Percentiles rank a stretch among this genome's conserved stretches.
phyloP scores from a whole-genome alignment of 2,797 vertebrate genomes.

The Thaleichthys pacificus region DNA sequence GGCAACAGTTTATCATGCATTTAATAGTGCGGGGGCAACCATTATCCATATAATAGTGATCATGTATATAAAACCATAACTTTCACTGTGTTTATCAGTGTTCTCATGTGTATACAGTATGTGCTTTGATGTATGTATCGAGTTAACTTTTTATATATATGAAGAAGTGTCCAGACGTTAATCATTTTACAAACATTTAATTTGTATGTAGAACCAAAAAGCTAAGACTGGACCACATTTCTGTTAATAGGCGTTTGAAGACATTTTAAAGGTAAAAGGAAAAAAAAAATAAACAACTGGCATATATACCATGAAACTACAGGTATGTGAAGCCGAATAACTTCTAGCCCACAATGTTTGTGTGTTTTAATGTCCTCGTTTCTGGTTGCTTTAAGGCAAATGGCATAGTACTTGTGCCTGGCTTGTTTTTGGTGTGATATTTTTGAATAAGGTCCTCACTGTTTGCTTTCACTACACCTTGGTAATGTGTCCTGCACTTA shows the following conservation, averaged over 20 bases:
- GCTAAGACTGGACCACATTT: constrained; percentile 58
- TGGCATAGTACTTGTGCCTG: constrained; percentile 42
- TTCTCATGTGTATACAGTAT: constrained; percentile 38
- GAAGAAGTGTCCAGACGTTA: constrained; percentile 71
- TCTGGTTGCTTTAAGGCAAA: constrained; percentile 53
- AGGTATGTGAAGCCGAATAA: constrained; percentile 77
- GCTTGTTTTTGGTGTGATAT: constrained; percentile 28
- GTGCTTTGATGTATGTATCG: constrained; percentile 46
- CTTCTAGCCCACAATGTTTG: constrained; percentile 49
- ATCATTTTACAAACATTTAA: constrained; percentile 81
- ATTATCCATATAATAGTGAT: constrained; percentile 85
- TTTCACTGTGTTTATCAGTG: constrained; percentile 66
- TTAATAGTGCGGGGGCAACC: constrained; percentile 86
- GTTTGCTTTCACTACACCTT: constrained; percentile 9
- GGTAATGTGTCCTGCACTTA: constrained; percentile 22
- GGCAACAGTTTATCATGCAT: constrained; percentile 5
- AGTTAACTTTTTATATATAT: constrained; percentile 55
- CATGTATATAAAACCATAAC: constrained; percentile 65
- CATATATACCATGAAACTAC: constrained; percentile 73
- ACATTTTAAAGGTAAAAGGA: constrained; percentile 58
- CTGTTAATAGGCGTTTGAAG: constrained; percentile 64
- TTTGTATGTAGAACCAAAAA: constrained; percentile 71
- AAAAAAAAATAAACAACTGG: constrained; percentile 68
- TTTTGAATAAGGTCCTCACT: constrained; percentile 30
- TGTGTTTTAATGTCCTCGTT: constrained; percentile 68